Percentiles rank a stretch among this genome's conserved stretches.
Conservation (phyloP, 2,797 vertebrate genomes). For the Macropodus opercularis region DNA sequence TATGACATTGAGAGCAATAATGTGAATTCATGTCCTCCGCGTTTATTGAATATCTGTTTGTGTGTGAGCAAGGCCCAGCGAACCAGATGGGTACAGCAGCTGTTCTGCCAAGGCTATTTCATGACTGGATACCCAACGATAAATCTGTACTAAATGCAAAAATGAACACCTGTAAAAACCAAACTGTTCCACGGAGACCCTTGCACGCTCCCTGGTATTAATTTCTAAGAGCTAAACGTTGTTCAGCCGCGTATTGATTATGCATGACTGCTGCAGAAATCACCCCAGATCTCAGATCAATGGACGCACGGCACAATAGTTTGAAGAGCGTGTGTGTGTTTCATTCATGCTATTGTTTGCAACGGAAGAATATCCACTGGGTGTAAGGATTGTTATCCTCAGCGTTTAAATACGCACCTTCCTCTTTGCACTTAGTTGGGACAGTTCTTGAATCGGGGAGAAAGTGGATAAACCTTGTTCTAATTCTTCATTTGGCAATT, state of each 20-base stretch:
- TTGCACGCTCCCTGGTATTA: slow-evolving; percentile 28
- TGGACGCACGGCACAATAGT: too few species aligned
- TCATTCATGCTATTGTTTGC: neutral
- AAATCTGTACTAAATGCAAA: slow-evolving; percentile 63
- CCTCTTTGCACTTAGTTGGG: too few species aligned
- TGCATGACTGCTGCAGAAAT: slow-evolving; percentile 14
- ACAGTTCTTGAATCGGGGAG: neutral
- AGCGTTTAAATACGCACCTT: too few species aligned
- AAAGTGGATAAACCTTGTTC: neutral
- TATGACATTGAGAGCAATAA: slow-evolving; percentile 22
- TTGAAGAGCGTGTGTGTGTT: too few species aligned
- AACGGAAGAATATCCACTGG: neutral
- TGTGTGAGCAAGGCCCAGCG: slow-evolving; percentile 18
- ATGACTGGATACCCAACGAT: slow-evolving; percentile 68
- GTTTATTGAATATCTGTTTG: slow-evolving; percentile 28
- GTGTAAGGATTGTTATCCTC: neutral
- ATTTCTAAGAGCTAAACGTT: slow-evolving; percentile 35
- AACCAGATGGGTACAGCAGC: slow-evolving; percentile 68
- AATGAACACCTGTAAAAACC: slow-evolving; percentile 53
- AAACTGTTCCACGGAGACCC: slow-evolving; percentile 35
- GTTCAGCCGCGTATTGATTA: slow-evolving; percentile 31
- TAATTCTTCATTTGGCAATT: neutral
- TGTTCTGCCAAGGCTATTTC: slow-evolving; percentile 65
- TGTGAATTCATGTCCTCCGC: slow-evolving; percentile 9
- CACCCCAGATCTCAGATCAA: too few species aligned